Percentiles rank a stretch among this genome's conserved stretches.
Evolutionary conservation across 2,888 invertebrate species (phyloP).

Genomic region (Desoria tigrina): DNA sequence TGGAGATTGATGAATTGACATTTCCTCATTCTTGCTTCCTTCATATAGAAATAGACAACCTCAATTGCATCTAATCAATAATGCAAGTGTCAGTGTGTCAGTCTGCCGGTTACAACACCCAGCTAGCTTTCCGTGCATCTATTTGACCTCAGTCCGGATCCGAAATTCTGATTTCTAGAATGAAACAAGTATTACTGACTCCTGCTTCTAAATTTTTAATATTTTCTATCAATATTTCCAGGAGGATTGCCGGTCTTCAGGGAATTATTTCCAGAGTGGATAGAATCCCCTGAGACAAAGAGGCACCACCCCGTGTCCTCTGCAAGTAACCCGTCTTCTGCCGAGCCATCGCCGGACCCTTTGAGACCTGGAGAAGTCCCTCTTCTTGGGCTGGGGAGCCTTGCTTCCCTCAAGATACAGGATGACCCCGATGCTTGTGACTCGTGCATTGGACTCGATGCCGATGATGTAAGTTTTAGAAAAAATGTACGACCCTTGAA

Average conservation of each 20-base stretch:
- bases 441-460: constrained; percentile 63
- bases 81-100: no score
- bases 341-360: constrained; percentile 60
- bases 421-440: constrained; percentile 60
- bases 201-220: no score
- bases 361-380: constrained; percentile 52
- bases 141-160: no score
- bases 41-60: no score
- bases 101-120: no score
- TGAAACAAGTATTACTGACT: no score
- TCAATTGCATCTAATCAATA: no score
- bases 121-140: no score
- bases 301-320: constrained; percentile 61
- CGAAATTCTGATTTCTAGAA: no score
- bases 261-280: constrained; percentile 69
- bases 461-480: constrained; percentile 51
- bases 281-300: constrained; percentile 41
- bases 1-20: no score
- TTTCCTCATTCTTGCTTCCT: no score
- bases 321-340: constrained; percentile 23
- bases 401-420: constrained; percentile 60
- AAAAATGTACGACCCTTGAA: no score
- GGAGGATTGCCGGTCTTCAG: constrained; percentile 85
- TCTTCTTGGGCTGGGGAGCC: constrained; percentile 55
- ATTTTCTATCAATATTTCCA: constrained; percentile 61